Percentiles rank a stretch among this genome's conserved stretches.
Conservation (phyloP, 2,888 invertebrate species). For the Hemicrepidius hirtus region DNA sequence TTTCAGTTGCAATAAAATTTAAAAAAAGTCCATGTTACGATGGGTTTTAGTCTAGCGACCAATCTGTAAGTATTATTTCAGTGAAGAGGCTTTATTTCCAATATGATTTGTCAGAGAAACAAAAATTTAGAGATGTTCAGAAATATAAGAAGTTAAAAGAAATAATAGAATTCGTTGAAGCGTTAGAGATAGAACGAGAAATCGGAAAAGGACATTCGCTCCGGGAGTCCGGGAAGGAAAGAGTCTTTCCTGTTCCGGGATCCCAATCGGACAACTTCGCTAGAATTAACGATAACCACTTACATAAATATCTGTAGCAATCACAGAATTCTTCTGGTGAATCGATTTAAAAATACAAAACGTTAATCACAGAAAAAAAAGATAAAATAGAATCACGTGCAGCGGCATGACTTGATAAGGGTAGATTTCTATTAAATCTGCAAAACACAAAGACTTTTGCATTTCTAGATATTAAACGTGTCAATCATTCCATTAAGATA, state of each 20-base stretch:
- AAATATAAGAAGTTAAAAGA: constrained; percentile 50
- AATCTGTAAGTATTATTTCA: too few species aligned
- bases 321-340: neutral
- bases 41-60: too few species aligned
- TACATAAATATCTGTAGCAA: constrained; percentile 44
- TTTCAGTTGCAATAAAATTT: too few species aligned
- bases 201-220: constrained; percentile 71
- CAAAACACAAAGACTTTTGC: constrained; percentile 56
- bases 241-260: constrained; percentile 71
- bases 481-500: constrained; percentile 71
- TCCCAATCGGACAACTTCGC: constrained; percentile 67
- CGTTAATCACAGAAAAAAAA: constrained; percentile 26
- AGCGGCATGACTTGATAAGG: constrained; percentile 60
- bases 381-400: constrained; percentile 31
- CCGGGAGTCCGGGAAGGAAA: constrained; percentile 72
- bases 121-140: constrained; percentile 22
- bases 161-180: constrained; percentile 63
- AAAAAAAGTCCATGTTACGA: too few species aligned
- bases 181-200: constrained; percentile 65
- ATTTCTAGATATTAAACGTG: constrained; percentile 64
- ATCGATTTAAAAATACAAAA: constrained; percentile 13
- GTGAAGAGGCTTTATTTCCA: constrained; percentile 30
- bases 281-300: constrained; percentile 51
- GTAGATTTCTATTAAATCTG: constrained; percentile 67
- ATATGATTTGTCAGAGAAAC: constrained; percentile 43